Percentiles rank a stretch among this genome's conserved stretches.
Conservation (phyloP, 2,888 invertebrate species). For the Agrotis clavis region DNA sequence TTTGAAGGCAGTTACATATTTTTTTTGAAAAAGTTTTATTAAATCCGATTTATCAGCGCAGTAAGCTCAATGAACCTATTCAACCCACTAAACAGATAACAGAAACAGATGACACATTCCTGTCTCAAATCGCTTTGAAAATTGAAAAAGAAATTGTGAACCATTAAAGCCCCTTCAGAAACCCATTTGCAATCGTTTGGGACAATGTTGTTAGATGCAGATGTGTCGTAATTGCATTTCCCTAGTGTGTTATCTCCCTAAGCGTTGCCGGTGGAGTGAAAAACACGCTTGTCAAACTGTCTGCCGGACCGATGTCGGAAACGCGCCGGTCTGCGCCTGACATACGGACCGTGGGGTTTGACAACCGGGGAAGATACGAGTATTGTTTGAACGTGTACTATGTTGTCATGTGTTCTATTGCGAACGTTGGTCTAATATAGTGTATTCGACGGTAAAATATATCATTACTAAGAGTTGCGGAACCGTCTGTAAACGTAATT, state of each 20-base stretch:
- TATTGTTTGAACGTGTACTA: slow-evolving; percentile 11
- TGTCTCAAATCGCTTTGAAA: slow-evolving; percentile 34
- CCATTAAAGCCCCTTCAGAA: slow-evolving; percentile 53
- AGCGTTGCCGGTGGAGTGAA: slow-evolving; percentile 72
- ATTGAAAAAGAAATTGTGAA: slow-evolving; percentile 50
- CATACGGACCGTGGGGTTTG: slow-evolving; percentile 59
- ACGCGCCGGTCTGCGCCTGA: slow-evolving; percentile 63
- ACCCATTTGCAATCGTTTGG: slow-evolving; percentile 62
- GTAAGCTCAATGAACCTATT: too few relatives aligned
- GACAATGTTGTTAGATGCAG: slow-evolving; percentile 63
- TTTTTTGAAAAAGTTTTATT: too few relatives aligned
- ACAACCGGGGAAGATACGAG: slow-evolving; percentile 23
- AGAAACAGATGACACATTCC: slow-evolving; percentile 32
- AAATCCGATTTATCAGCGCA: too few relatives aligned
- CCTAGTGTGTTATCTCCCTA: slow-evolving; percentile 63
- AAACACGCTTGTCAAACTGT: slow-evolving; percentile 84
- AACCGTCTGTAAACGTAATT: too few relatives aligned
- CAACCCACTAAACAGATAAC: slow-evolving; percentile 13
- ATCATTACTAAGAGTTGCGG: too few relatives aligned
- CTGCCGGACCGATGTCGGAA: slow-evolving; percentile 74
- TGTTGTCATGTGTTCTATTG: background rate
- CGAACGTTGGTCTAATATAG: too few relatives aligned
- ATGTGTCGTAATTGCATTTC: slow-evolving; percentile 61
- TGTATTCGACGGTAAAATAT: too few relatives aligned
- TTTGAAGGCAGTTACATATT: too few relatives aligned